Evolutionary conservation across 1,140 invertebrate genomes (phyloP), one percentile per base, ranked within the genome.

Genomic region (Bursaphelenchus mucronatus): DNA sequence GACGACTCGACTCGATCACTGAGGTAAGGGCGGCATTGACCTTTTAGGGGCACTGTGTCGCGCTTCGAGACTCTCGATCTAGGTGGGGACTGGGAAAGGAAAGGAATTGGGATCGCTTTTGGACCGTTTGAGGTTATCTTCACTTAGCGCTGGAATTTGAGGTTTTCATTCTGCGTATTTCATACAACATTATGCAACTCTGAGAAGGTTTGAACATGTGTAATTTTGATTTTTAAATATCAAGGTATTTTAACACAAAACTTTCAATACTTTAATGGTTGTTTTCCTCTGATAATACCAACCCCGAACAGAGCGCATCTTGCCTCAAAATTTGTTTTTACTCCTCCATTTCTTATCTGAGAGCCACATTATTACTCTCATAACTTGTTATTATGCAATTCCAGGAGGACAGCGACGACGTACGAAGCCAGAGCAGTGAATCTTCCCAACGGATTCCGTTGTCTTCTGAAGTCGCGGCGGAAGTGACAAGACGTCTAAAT

Each of bases 371-470:
- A 55, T n/a, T 55, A 55, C 30, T 55, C 30, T 21, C n/a, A 40
- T 40, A 40, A 40, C 53, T 30, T 50, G 15, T 19, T 19, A 15
- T 15, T 9, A 21, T 57, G 43, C n/a, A 64, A 30, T 71, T 71
- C 21, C 19, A 69, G 68, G 68, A 69, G n/a, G 68, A 69, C n/a
- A 71, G 67, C 44, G 68, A 69, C 63, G 68, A 69, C 39, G 55
- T 69, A 47, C 43, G 68, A 52, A 69, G 57, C 45, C 69, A 68
- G 53, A 47, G 41, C 10, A 69, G 68, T 19, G 69, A 45, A 8
- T 73, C 68, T 10, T 71, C 69, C 21, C 50, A 56, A 8, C 68
- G 44, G 19, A 8, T 7, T 9, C 11, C 9, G 13, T 43, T 21
- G 17, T 6, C 54, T 30, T 13, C 46, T 43, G 15, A 10, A 3